phyloP scores from a whole-genome alignment of 1,140 invertebrate genomes.

The Drosophila sturtevanti region DNA sequence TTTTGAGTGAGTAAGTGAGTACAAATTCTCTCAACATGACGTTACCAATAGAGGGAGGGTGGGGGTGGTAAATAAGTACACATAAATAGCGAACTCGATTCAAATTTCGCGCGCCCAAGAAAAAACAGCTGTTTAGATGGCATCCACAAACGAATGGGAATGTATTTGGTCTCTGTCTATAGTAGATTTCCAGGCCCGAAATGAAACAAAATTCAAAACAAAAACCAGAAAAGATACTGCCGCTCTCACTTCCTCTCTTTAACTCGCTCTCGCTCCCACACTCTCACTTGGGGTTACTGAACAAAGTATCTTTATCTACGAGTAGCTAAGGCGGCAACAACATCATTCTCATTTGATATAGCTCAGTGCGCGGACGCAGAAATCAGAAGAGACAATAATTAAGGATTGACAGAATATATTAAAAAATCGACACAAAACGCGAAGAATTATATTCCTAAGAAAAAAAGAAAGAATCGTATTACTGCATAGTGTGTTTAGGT shows the following conservation, averaged over 20 bases:
- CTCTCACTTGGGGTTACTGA: constrained; percentile 8
- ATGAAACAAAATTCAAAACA: constrained; percentile 51
- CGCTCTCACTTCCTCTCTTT: constrained; percentile 4
- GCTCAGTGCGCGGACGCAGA: constrained; percentile 72
- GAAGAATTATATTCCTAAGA: background rate
- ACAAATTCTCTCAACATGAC: too few relatives aligned
- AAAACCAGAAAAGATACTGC: constrained; percentile 28
- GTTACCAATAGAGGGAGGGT: too few relatives aligned
- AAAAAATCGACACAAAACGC: constrained; percentile 27
- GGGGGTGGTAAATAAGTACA: too few relatives aligned
- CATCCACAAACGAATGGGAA: constrained; percentile 29
- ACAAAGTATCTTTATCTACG: constrained; percentile 53
- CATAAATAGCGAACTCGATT: background rate
- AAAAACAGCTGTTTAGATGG: constrained; percentile 32
- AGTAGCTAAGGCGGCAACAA: constrained; percentile 56
- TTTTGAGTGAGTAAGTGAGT: too few relatives aligned
- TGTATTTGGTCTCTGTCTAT: constrained; percentile 15
- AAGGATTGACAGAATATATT: constrained; percentile 15
- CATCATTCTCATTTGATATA: constrained; percentile 64
- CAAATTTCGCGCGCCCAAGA: background rate
- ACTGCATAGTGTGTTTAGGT: constrained; percentile 14
- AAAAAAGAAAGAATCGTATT: background rate
- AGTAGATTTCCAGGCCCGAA: background rate
- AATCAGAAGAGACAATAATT: constrained; percentile 2
- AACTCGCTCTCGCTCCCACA: constrained; percentile 6